Evolutionary conservation across 1,140 invertebrate species (phyloP).

Genomic region (Caerostris darwini): DNA sequence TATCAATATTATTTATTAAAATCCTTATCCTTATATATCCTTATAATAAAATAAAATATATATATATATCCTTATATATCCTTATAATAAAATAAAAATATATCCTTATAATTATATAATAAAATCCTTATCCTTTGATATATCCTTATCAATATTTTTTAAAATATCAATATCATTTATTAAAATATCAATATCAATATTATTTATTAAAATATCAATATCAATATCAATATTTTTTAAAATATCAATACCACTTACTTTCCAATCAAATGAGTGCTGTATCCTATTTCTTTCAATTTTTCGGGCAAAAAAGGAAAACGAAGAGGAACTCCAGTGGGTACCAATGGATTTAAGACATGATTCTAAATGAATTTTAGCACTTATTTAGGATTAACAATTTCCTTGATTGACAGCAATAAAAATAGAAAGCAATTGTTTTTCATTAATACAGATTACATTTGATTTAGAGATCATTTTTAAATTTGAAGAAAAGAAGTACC

Average conservation of each 20-base stretch:
- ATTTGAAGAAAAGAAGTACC: not conserved
- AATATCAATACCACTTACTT: constrained; percentile 79
- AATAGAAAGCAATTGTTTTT: not conserved
- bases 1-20: too few relatives aligned
- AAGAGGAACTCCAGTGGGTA: constrained; percentile 81
- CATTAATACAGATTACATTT: not conserved
- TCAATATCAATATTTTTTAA: too few relatives aligned
- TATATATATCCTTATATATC: too few relatives aligned
- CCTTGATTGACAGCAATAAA: not conserved
- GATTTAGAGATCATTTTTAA: not conserved
- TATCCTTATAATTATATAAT: too few relatives aligned
- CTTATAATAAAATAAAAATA: too few relatives aligned
- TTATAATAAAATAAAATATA: too few relatives aligned
- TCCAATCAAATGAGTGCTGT: constrained; percentile 83
- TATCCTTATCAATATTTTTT: too few relatives aligned
- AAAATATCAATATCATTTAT: too few relatives aligned
- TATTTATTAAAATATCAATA: too few relatives aligned
- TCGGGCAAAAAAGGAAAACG: constrained; percentile 82
- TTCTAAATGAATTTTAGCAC: constrained; percentile 75
- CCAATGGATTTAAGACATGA: constrained; percentile 79
- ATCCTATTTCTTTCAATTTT: constrained; percentile 82
- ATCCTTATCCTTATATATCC: too few relatives aligned
- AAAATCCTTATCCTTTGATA: too few relatives aligned
- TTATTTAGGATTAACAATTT: not conserved
- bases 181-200: too few relatives aligned